Evolutionary conservation across 2,888 invertebrate species (phyloP).

Genomic region (Agrotis ipsilon): DNA sequence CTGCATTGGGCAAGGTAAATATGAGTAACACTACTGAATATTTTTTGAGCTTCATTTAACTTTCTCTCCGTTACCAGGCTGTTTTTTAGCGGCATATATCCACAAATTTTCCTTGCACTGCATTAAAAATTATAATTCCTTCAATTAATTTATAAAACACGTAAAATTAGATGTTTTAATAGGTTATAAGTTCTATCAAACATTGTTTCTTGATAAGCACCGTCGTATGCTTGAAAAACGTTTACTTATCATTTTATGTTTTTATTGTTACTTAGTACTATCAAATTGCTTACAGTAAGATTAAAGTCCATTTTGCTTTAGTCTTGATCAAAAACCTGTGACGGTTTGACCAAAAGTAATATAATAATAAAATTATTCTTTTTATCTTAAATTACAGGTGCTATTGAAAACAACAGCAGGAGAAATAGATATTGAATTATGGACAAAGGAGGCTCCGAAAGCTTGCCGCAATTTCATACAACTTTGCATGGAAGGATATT

Average conservation of each 20-base stretch:
- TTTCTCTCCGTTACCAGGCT: too few relatives aligned
- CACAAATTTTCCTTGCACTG: too few relatives aligned
- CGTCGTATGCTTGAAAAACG: not conserved
- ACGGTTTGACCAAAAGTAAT: not conserved
- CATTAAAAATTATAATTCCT: not conserved
- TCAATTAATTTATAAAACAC: not conserved
- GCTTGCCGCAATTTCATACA: conserved; percentile 98
- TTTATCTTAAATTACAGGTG: conserved; percentile 92
- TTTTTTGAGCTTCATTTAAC: not conserved
- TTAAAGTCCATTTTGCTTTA: too few relatives aligned
- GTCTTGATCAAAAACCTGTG: too few relatives aligned
- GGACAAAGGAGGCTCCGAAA: conserved; percentile 99
- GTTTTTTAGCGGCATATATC: too few relatives aligned
- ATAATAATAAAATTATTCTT: not conserved
- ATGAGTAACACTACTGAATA: not conserved
- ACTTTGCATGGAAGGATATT: conserved; percentile 98
- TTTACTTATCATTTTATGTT: not conserved
- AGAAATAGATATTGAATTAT: conserved; percentile 99
- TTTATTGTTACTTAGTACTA: not conserved
- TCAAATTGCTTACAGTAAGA: too few relatives aligned
- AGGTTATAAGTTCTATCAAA: conserved; percentile 14
- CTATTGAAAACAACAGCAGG: conserved; percentile 97
- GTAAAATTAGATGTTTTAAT: too few relatives aligned
- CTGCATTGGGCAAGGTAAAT: conserved; percentile 97
- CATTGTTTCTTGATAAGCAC: not conserved